Conservation (phyloP, 2,888 invertebrate species). For the Xanthia togata region DNA sequence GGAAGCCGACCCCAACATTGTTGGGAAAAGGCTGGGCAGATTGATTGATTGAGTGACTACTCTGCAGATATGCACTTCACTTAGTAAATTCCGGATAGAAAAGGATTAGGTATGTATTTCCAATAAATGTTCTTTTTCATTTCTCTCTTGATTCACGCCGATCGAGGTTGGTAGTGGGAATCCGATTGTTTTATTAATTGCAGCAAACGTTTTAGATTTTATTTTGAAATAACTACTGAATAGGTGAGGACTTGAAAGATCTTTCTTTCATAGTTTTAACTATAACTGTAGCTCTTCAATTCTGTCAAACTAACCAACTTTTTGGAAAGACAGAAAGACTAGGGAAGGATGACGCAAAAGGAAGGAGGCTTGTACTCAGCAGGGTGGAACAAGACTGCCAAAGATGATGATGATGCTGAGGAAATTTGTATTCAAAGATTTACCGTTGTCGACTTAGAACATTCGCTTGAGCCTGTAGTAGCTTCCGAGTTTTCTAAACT, state of each 20-base stretch:
- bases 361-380: too few relatives aligned
- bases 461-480: background rate
- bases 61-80: background rate
- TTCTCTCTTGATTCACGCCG: background rate
- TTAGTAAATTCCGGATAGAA: background rate
- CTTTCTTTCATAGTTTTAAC: background rate
- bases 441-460: too few relatives aligned
- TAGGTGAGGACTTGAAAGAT: background rate
- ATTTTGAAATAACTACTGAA: background rate
- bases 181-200: background rate
- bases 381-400: too few relatives aligned
- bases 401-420: too few relatives aligned
- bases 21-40: too few relatives aligned
- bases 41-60: background rate
- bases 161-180: too few relatives aligned
- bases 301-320: background rate
- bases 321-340: too few relatives aligned
- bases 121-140: background rate
- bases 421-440: too few relatives aligned
- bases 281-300: background rate
- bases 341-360: too few relatives aligned
- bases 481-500: background rate
- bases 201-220: background rate
- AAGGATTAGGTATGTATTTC: conserved; percentile 2
- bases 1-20: too few relatives aligned